Conservation (phyloP, 2,113 vertebrate genomes). For the Tenebrosternarchus preto region DNA sequence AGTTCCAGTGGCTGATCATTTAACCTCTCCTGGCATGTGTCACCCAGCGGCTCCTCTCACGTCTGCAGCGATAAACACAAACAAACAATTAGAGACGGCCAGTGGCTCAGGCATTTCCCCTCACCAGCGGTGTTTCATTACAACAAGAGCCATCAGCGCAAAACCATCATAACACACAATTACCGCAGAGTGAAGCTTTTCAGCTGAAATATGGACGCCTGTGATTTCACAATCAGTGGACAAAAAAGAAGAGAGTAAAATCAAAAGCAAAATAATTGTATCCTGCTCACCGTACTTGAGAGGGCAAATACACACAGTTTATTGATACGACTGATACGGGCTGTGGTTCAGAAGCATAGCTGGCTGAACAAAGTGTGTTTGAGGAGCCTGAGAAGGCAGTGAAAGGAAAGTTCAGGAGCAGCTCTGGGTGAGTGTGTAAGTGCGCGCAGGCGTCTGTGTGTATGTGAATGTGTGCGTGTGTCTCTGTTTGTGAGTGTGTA, state of each 20-base stretch:
- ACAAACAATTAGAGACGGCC: slow-evolving; percentile 55
- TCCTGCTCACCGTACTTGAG: slow-evolving; percentile 22
- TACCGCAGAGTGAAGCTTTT: slow-evolving; percentile 44
- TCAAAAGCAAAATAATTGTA: slow-evolving; percentile 34
- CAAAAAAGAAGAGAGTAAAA: slow-evolving; percentile 36
- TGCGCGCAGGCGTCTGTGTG: too few species aligned
- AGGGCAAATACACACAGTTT: slow-evolving; percentile 23
- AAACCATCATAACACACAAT: slow-evolving; percentile 53
- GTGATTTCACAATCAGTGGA: slow-evolving; percentile 38
- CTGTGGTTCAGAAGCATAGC: slow-evolving; percentile 6
- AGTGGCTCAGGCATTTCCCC: slow-evolving; percentile 46
- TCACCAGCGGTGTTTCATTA: slow-evolving; percentile 46
- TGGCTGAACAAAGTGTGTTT: neutral
- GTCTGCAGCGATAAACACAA: slow-evolving; percentile 56
- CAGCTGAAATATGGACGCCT: slow-evolving; percentile 40
- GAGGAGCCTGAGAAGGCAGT: neutral
- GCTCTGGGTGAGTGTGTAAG: neutral
- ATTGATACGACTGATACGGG: slow-evolving; percentile 13
- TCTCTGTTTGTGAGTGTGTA: too few species aligned
- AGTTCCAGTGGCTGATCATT: slow-evolving; percentile 52
- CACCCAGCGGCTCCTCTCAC: slow-evolving; percentile 51
- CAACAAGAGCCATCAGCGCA: slow-evolving; percentile 45
- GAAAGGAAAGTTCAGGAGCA: slow-evolving; percentile 4
- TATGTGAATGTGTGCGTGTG: too few species aligned
- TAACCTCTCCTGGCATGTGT: slow-evolving; percentile 44